Conservation (phyloP, 2,113 vertebrate genomes). For the Fulmarus glacialis region DNA sequence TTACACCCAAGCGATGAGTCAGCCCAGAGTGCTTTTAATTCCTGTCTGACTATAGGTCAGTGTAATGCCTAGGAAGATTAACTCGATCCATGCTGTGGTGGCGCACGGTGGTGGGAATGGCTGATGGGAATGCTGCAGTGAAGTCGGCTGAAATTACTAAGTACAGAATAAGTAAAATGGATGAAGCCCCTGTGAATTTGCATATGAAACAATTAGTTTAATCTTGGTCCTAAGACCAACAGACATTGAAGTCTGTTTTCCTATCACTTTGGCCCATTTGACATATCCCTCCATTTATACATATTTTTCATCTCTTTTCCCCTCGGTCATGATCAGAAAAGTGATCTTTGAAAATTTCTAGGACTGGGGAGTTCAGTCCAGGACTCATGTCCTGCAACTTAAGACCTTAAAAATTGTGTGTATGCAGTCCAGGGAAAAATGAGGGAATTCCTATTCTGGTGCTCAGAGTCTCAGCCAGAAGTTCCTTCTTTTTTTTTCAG, state of each 20-base stretch:
- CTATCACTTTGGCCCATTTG: neutral
- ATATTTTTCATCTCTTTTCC: neutral
- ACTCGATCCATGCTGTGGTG: neutral
- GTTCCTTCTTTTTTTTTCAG: neutral
- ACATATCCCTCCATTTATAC: neutral
- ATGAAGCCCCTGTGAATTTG: neutral
- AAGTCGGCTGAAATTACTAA: accelerated
- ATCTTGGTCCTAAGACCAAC: neutral
- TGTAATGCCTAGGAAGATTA: neutral
- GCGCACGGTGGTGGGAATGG: neutral
- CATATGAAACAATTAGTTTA: neutral
- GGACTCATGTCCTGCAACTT: neutral
- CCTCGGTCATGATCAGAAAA: accelerated
- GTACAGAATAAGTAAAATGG: neutral
- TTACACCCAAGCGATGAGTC: neutral
- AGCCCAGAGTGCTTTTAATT: neutral
- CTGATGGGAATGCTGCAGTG: neutral
- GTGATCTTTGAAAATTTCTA: neutral
- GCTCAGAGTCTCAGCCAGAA: neutral
- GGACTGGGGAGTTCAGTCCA: neutral
- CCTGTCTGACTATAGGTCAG: neutral
- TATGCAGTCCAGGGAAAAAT: neutral
- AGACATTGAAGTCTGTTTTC: neutral
- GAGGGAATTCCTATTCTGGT: neutral
- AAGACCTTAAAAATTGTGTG: neutral